A percentile compares a stretch with the other conserved stretches of the same genome.
Conservation (phyloP, 2,797 vertebrate species). For the Xenentodon cancila region DNA sequence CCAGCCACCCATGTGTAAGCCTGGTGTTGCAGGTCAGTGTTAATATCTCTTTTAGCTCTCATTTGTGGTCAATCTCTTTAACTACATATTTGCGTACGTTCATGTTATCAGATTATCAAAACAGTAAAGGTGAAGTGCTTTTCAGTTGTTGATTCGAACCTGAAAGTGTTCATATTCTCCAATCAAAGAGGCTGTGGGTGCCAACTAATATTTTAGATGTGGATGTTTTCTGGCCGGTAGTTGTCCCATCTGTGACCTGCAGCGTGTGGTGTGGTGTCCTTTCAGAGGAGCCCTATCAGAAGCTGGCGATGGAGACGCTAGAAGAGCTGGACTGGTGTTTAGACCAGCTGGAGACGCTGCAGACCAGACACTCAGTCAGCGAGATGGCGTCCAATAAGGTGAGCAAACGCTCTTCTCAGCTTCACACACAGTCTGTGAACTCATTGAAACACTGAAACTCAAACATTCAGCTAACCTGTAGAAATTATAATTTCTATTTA, state of each 20-base stretch:
- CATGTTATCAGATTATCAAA: too few relatives aligned
- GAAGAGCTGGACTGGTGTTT: conserved; percentile 97
- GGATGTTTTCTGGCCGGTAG: too few relatives aligned
- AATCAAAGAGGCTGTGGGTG: too few relatives aligned
- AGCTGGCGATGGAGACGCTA: conserved; percentile 89
- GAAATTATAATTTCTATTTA: too few relatives aligned
- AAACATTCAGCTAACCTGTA: too few relatives aligned
- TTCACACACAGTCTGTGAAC: not conserved
- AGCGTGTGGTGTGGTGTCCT: conserved; percentile 28
- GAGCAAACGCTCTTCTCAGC: conserved; percentile 29
- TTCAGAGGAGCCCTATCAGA: conserved; percentile 90
- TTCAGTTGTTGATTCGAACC: too few relatives aligned
- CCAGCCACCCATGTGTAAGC: conserved; percentile 79
- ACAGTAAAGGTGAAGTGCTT: too few relatives aligned
- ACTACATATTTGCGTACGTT: too few relatives aligned
- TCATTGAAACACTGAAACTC: not conserved
- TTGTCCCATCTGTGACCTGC: conserved; percentile 1
- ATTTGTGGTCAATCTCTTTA: too few relatives aligned
- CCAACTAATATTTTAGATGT: too few relatives aligned
- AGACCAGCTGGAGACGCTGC: conserved; percentile 95
- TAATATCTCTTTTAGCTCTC: not conserved
- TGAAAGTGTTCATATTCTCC: too few relatives aligned
- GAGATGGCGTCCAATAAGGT: conserved; percentile 99
- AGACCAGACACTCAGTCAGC: conserved; percentile 91
- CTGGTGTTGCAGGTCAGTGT: conserved; percentile 83